Evolutionary conservation across 2,113 vertebrate genomes (phyloP).

Genomic region (Phrynocephalus versicolor): DNA sequence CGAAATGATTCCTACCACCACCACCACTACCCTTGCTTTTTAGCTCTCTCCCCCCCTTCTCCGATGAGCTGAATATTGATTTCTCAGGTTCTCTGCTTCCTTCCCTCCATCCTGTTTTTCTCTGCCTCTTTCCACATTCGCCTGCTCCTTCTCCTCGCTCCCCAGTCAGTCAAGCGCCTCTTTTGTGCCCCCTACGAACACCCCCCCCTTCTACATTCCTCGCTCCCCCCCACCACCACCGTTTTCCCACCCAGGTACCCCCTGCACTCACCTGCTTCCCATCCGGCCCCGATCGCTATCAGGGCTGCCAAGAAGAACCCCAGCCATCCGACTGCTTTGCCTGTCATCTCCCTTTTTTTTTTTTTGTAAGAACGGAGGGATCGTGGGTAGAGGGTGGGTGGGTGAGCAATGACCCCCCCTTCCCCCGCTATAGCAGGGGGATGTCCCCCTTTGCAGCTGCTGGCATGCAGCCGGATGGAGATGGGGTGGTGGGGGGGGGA

Average conservation of each 20-base stretch:
- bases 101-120: neutral
- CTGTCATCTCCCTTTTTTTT: constrained; percentile 1
- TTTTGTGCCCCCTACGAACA: neutral
- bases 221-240: neutral
- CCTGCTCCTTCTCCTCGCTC: neutral
- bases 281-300: constrained; percentile 4
- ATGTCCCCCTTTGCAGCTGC: constrained; percentile 15
- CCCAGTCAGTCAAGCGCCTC: neutral
- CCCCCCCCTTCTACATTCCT: neutral
- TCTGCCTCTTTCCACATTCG: neutral
- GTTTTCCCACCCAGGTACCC: neutral
- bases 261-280: constrained; percentile 29
- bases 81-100: neutral
- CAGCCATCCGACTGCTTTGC: constrained; percentile 14
- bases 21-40: too few species aligned
- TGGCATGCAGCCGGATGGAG: constrained; percentile 9
- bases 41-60: too few species aligned
- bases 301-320: constrained; percentile 6
- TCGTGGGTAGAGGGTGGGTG: neutral
- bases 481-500: neutral
- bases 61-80: neutral
- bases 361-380: neutral
- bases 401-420: neutral
- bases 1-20: neutral
- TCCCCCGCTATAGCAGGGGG: neutral